Evolutionary conservation across 2,113 vertebrate genomes (phyloP), one percentile per base, ranked within the genome.

Genomic region (Lophura nycthemera): DNA sequence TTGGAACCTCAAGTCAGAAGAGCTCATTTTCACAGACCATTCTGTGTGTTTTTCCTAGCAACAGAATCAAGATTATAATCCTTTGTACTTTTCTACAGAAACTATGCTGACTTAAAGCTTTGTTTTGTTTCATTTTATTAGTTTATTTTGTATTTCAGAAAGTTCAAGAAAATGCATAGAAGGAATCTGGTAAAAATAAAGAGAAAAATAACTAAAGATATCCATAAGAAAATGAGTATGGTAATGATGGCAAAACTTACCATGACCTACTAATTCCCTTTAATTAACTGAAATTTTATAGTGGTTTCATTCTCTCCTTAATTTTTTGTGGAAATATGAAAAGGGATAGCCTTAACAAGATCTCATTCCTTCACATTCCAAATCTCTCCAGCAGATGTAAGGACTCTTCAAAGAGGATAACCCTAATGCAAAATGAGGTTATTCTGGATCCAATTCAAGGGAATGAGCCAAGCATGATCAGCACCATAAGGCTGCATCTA

Each of bases 391-490:
- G 36, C 3, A 18, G 27, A 60, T 69, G 34, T 59, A 64, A 90
- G 11, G 25, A 76, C 47, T 60, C 69, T 88, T 96, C 65, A 80
- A 79, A 94, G 22, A 50, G 45, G 50, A 77, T 59, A 92, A 66
- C 36, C 66, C 45, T 79, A 61, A 75, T 73, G 42, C 64, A 88
- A 80, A 88, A 64, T 43, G 83, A 97, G 71, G n/a, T 75, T 78
- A 75, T 95, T 94, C 80, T 91, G 92, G 88, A 93, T 74, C 69
- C 84, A 52, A 64, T 83, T 90, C 93, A 96, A 94, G 71, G 7
- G 92, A 94, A 84, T 60, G 60, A 90, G 85, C 71, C 84, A 93
- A 89, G 60, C 42, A 70, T 90, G 70, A 89, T 87, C 84, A 96
- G 60, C 64, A 91, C 90, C 86, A 76, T 87, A 95, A 96, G 93